Percentiles rank a stretch among this genome's conserved stretches.
phyloP scores from a whole-genome alignment of 2,797 vertebrate genomes.

The Macropodus opercularis region DNA sequence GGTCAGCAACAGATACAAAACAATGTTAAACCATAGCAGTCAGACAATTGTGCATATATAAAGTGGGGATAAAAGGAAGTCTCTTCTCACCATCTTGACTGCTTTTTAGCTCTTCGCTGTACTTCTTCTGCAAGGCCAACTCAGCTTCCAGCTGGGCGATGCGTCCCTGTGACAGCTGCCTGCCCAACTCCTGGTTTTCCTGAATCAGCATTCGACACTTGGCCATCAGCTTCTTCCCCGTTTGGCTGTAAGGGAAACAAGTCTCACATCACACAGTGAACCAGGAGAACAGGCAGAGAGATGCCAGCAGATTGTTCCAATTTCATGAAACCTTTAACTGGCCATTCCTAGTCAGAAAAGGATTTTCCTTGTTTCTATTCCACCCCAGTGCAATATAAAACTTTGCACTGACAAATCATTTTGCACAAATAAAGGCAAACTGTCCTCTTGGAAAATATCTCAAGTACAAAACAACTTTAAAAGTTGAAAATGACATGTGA shows the following conservation, averaged over 20 bases:
- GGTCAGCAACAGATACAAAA: slow-evolving; percentile 11
- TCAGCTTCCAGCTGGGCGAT: slow-evolving; percentile 99
- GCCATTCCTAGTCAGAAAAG: slow-evolving; percentile 1
- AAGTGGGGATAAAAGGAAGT: not conserved
- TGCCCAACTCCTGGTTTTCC: slow-evolving; percentile 99
- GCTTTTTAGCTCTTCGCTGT: slow-evolving; percentile 99
- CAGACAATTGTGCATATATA: not conserved
- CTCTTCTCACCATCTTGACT: slow-evolving; percentile 95
- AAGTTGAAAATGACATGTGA: slow-evolving; percentile 23
- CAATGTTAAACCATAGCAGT: not conserved
- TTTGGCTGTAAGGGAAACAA: slow-evolving; percentile 99
- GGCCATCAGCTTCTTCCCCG: slow-evolving; percentile 99
- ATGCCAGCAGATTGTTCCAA: slow-evolving; percentile 25
- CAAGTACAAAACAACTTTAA: not conserved
- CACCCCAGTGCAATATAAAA: slow-evolving; percentile 1
- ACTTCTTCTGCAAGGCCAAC: slow-evolving; percentile 99
- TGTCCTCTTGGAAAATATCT: slow-evolving; percentile 1
- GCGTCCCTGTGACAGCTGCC: slow-evolving; percentile 98
- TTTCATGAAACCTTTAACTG: slow-evolving; percentile 15
- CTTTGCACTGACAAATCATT: slow-evolving; percentile 12
- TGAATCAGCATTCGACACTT: slow-evolving; percentile 99
- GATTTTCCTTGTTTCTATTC: slow-evolving; percentile 1
- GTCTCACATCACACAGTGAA: slow-evolving; percentile 96
- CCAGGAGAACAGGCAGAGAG: slow-evolving; percentile 60
- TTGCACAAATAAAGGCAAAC: slow-evolving; percentile 18